Base-by-base conservation (phyloP, 1,140 invertebrate species). In the Chironomus tepperi region DNA sequence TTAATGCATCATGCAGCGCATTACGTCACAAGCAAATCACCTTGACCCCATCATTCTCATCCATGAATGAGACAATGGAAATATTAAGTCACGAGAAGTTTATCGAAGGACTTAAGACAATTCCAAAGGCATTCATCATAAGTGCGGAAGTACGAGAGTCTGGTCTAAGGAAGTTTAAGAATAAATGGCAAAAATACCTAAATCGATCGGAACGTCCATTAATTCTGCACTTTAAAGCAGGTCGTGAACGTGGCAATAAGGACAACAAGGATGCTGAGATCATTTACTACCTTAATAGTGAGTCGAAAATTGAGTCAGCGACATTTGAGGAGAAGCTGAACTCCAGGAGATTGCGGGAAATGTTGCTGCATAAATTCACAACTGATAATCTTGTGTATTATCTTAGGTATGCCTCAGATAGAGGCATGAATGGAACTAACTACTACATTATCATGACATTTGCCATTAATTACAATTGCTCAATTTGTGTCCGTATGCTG, bases 171-270 rank as follows among this genome's bases (percentile, higher is more conserved):
- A 47, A 47, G 8, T 47, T 47, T 15, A 47, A 47, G 15, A 47
- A 47, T 47, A 47, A 47, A 47, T 47, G 43, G 43, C 43, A 47
- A 47, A 47, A 47, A 47, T 47, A 79, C 75, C 79, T 78, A 80
- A 76, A 80, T 79, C 80, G 77, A 76, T 79, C 77, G 75, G 34
- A 47, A 21, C 43, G 43, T 74, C 78, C 77, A 76, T 78, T 78
- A 77, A 75, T 73, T 74, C 43, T 77, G 78, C 76, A 76, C 72
- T 47, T 76, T 72, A 34, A 75, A 80, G 79, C 80, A 77, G 76
- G 76, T 79, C 78, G 77, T 73, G 77, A 78, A 77, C 77, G 77
- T 80, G 24, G 24, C 79, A 15, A 47, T 47, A 9, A 47, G 8
- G 43, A 34, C 24, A 34, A 34, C 15, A 47, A 47, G 15, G 43